Base-by-base conservation (phyloP, 1,140 invertebrate genomes). In the Coelopa frigida region DNA sequence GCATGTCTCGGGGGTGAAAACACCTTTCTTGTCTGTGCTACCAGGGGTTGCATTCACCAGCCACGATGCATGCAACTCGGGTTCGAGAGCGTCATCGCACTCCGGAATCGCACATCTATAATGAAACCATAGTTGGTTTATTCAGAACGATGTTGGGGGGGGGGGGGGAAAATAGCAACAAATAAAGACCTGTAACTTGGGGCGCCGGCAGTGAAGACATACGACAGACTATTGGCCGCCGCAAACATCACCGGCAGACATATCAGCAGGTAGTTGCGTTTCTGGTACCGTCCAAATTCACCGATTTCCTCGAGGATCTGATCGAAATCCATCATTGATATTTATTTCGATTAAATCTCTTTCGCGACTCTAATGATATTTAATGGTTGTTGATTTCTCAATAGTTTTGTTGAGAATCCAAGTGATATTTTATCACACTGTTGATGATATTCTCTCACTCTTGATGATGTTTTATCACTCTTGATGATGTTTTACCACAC, bases 121-220 rank as follows among this genome's bases (percentile, higher is more conserved):
- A 31, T 17, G 22, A 26, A 44, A 32, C 46, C 21, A n/a, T 7
- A 41, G 24, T 40, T 22, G 20, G 21, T n/a, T n/a, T n/a, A n/a
- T n/a, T n/a, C n/a, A n/a, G n/a, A n/a, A n/a, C n/a, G n/a, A n/a
- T n/a, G n/a, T n/a, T n/a, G n/a, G n/a, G n/a, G n/a, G n/a, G n/a
- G n/a, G n/a, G n/a, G n/a, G n/a, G n/a, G n/a, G n/a, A n/a, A n/a
- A n/a, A n/a, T n/a, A n/a, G n/a, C n/a, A n/a, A n/a, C n/a, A n/a
- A 14, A 41, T 23, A 41, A 26, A 14, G 14, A 75, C 75, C 75
- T 69, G 51, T 77, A 76, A 37, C 71, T 52, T 14, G 77, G 76
- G 15, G 69, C 62, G 44, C 77, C 77, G 17, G 76, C 77, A 5
- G 77, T 78, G 55, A 79, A 80, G 6, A 78, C 76, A 55, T 79